Base-by-base conservation (phyloP, 37 sponge, comb jelly and placozoan genomes). In the Agelas oroides region DNA sequence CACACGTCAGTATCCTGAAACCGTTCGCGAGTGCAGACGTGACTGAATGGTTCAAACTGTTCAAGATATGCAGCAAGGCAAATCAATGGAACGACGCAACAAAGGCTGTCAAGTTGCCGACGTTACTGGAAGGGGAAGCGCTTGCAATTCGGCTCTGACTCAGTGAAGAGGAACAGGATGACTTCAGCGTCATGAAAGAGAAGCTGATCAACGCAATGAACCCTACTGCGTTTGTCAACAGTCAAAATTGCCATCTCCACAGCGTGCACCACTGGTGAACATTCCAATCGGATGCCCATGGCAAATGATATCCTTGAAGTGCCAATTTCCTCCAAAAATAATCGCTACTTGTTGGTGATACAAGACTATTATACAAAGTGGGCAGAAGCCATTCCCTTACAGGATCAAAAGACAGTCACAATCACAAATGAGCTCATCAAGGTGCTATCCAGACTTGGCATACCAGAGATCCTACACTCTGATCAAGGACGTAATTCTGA, bases 281-380 rank as follows among this genome's bases (percentile, higher is more conserved):
- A 46, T 72, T 13, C 87, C 80, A 1, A 79, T 83, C 36, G 76
- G 85, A 11, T 13, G 38, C 3, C 75, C 72, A 20, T 84, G 85
- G 85, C 69, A 84, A 53, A 84, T 84, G 85, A 30, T 84, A 34
- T 86, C 18, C 75, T 78, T 27, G 75, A 87, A 66, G 88, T 87
- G 20, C 82, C 68, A 39, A 32, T 83, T 1, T 72, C 75, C 30
- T 59, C n/a, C n/a, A n/a, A 8, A 70, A 19, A 20, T 37, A 34
- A 57, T 14, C 34, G 76, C 13, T 53, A 65, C 33, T 6, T 52
- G 52, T 67, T 13, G 16, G 90, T 90, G 18, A 35, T 78, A 6
- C 84, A 84, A 53, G 90, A 90, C 73, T 78, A 86, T 34, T 86
- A 85, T 40, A 86, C 91, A 12, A 86, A 81, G 53, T 91, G 86